Evolutionary conservation across 2,113 vertebrate genomes (phyloP).

Genomic region (Falco punctatus): DNA sequence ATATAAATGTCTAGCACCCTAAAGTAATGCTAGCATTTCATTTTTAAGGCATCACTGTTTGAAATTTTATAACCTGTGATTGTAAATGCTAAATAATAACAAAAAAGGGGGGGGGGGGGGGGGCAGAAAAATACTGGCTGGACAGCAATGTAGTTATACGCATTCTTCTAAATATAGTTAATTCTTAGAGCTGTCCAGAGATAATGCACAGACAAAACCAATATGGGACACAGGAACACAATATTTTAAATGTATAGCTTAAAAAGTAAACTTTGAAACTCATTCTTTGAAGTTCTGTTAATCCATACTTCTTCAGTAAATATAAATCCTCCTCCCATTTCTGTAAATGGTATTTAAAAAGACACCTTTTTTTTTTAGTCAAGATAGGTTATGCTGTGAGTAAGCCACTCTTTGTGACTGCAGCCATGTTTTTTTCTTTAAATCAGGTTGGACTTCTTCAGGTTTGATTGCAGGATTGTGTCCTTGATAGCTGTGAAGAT

Average conservation of each 20-base stretch:
- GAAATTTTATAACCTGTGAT: not conserved
- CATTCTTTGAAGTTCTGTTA: not conserved
- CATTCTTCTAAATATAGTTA: not conserved
- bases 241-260: not conserved
- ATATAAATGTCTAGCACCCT: not conserved
- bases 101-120: not conserved
- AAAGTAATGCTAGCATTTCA: not conserved
- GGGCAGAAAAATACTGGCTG: not conserved
- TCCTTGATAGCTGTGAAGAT: constrained; percentile 89
- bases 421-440: not conserved
- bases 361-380: not conserved
- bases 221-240: not conserved
- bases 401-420: not conserved
- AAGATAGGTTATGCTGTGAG: not conserved
- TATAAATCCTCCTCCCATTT: not conserved
- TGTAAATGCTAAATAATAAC: not conserved
- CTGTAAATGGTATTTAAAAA: not conserved
- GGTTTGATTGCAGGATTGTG: constrained; percentile 89
- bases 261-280: not conserved
- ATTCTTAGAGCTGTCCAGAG: not conserved
- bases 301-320: not conserved
- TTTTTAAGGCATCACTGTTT: not conserved
- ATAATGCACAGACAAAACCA: not conserved
- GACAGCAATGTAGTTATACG: not conserved
- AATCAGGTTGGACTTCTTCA: constrained; percentile 85